Conservation (phyloP, 1,140 invertebrate species). For the Cyphomyrmex costatus region DNA sequence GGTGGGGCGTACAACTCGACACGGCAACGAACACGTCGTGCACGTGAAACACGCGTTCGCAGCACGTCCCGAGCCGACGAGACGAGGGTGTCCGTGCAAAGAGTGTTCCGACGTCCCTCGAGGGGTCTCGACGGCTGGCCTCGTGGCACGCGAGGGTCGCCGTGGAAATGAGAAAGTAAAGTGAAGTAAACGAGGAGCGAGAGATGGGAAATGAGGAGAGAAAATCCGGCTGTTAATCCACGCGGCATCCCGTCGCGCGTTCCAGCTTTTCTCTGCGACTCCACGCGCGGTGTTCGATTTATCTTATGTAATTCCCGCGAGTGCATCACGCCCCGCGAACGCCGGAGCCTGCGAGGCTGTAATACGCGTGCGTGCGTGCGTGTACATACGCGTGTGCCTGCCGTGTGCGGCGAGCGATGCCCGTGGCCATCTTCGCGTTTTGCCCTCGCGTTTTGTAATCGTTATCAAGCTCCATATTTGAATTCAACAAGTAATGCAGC, state of each 20-base stretch:
- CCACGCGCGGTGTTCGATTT: slow-evolving; percentile 28
- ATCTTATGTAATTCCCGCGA: slow-evolving; percentile 59
- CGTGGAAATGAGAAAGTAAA: background rate
- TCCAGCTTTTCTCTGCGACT: background rate
- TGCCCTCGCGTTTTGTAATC: slow-evolving; percentile 85
- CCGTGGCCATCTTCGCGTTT: slow-evolving; percentile 86
- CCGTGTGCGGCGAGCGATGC: slow-evolving; percentile 72
- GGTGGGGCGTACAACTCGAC: background rate
- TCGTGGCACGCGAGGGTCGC: background rate
- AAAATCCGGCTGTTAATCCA: background rate
- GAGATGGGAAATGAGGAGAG: background rate
- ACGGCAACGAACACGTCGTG: background rate
- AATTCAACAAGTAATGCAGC: slow-evolving; percentile 85
- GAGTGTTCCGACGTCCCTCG: background rate
- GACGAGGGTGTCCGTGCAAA: background rate
- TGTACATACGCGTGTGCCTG: background rate
- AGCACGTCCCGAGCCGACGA: no score
- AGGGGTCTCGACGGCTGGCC: background rate
- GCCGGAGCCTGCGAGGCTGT: no score
- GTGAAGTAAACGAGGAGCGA: background rate
- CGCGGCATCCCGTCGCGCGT: background rate
- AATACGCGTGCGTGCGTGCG: background rate
- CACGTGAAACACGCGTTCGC: background rate
- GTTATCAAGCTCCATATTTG: slow-evolving; percentile 86
- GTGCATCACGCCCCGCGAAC: background rate